These are phyloP conservation scores for Buphagus erythrorhynchus DNA, from an alignment of 2,797 vertebrate genomes.

Conservation along the genomic window DNA sequence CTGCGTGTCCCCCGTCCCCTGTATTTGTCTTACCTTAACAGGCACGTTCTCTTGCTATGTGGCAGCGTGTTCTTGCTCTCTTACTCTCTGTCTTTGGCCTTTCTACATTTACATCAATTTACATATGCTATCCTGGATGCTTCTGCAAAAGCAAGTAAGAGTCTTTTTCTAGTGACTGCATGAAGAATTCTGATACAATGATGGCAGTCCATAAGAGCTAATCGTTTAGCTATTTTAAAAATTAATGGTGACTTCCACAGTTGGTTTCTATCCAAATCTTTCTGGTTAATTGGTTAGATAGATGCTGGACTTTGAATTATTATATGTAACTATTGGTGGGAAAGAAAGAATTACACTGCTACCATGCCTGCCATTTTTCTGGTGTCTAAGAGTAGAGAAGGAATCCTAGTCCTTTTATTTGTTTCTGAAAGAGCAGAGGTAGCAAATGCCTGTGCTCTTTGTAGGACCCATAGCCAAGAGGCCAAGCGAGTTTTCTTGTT, in stretches of 20 bases:
- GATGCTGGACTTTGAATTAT: background rate
- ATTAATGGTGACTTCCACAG: background rate
- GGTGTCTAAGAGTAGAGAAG: background rate
- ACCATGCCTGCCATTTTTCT: background rate
- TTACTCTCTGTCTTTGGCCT: background rate
- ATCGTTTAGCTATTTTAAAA: slow-evolving; percentile 4
- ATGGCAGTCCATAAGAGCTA: background rate
- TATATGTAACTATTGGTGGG: background rate
- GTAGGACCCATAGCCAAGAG: background rate
- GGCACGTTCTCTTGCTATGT: background rate
- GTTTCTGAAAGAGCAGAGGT: background rate
- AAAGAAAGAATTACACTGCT: background rate
- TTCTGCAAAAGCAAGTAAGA: background rate
- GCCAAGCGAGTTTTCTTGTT: background rate
- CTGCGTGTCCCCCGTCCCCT: background rate
- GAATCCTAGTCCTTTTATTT: background rate
- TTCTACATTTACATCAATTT: background rate
- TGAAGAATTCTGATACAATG: background rate
- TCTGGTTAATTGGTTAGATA: background rate
- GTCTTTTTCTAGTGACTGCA: background rate
- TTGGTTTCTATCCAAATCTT: background rate
- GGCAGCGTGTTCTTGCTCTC: background rate
- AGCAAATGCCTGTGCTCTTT: background rate
- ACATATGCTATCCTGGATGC: fast-evolving
- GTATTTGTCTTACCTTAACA: background rate